These are phyloP conservation scores for Drosophila peninsularis DNA, from an alignment of 2,888 invertebrate genomes.

Conservation along the genomic window DNA sequence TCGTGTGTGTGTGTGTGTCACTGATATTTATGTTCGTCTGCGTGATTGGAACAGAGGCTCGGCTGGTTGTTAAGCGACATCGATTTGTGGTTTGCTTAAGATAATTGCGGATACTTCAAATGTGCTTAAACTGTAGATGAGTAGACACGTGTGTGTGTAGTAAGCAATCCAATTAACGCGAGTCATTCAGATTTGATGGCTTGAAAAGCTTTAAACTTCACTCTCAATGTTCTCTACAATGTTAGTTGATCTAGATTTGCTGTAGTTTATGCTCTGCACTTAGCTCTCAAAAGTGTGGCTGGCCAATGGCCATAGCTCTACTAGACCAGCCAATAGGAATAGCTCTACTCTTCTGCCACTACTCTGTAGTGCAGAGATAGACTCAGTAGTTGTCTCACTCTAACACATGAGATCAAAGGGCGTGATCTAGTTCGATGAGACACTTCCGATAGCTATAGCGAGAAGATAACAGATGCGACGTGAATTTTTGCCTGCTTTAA, in stretches of 20 bases:
- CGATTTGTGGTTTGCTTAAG: constrained; percentile 8
- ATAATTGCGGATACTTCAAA: constrained; percentile 43
- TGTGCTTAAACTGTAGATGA: constrained; percentile 10
- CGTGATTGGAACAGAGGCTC: constrained; percentile 44
- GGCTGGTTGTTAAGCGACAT: constrained; percentile 15
- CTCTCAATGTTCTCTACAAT: not conserved
- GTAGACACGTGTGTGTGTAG: not conserved
- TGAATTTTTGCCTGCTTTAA: too few relatives aligned
- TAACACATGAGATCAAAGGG: too few relatives aligned
- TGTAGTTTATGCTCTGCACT: not conserved
- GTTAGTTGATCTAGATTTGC: not conserved
- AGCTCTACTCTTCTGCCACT: too few relatives aligned
- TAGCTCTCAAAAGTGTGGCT: too few relatives aligned
- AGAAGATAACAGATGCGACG: too few relatives aligned
- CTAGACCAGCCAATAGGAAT: too few relatives aligned
- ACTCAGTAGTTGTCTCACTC: too few relatives aligned
- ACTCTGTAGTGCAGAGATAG: too few relatives aligned
- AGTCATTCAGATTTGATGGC: not conserved
- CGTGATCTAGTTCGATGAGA: too few relatives aligned
- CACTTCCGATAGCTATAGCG: too few relatives aligned
- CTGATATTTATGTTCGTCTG: constrained; percentile 47
- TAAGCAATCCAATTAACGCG: constrained; percentile 9
- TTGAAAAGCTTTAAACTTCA: not conserved
- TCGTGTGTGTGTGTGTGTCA: constrained; percentile 13
- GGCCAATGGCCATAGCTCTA: too few relatives aligned